phyloP scores from a whole-genome alignment of 2,888 invertebrate genomes.

The Drosophila mercatorum region DNA sequence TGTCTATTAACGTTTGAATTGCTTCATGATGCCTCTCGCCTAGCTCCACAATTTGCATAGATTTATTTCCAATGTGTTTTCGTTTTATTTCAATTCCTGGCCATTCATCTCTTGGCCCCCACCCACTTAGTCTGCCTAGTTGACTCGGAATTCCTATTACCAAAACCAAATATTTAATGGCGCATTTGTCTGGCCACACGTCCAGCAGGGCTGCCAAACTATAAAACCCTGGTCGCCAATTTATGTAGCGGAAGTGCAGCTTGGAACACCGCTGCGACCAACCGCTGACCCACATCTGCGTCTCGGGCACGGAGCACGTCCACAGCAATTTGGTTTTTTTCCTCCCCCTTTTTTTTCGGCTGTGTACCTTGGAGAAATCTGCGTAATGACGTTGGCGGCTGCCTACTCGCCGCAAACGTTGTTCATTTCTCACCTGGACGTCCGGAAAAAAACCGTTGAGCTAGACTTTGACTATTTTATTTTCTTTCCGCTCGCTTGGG shows the following conservation, averaged over 20 bases:
- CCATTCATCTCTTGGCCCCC: not conserved
- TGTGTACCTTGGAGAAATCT: slow-evolving; percentile 67
- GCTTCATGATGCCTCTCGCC: not conserved
- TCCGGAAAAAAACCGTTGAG: slow-evolving; percentile 13
- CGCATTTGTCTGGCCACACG: not conserved
- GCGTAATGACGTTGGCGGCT: slow-evolving; percentile 46
- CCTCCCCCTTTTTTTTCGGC: not conserved
- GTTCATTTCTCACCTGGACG: slow-evolving; percentile 45
- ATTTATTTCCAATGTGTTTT: not conserved
- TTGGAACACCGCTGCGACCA: not conserved
- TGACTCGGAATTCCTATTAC: not conserved
- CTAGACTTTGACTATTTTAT: slow-evolving; percentile 18
- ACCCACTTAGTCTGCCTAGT: not conserved
- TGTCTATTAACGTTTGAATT: slow-evolving; percentile 6
- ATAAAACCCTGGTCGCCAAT: slow-evolving; percentile 14
- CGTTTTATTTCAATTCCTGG: not conserved
- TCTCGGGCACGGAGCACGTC: slow-evolving; percentile 9
- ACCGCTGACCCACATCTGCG: slow-evolving; percentile 19
- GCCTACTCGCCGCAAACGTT: slow-evolving; percentile 36
- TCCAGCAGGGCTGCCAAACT: slow-evolving; percentile 2
- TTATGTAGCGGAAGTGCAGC: slow-evolving; percentile 26
- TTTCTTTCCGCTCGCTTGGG: slow-evolving; percentile 9
- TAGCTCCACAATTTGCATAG: not conserved
- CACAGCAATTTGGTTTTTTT: slow-evolving; percentile 37
- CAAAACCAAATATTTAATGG: not conserved